A percentile compares a stretch with the other conserved stretches of the same genome.
Conservation (phyloP, 2,797 vertebrate species). For the Girardinus metallicus region DNA sequence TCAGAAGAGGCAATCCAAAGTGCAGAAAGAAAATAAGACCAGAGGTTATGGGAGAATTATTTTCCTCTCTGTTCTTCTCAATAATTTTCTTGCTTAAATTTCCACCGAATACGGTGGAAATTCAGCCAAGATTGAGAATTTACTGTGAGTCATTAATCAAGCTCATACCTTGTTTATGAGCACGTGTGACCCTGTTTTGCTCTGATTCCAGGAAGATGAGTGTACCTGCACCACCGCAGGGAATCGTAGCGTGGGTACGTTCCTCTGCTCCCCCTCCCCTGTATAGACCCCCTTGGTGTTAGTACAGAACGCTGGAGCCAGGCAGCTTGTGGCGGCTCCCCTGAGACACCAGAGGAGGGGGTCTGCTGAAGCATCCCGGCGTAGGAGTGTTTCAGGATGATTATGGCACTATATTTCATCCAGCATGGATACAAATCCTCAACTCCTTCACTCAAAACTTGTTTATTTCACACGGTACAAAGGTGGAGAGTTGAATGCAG, state of each 20-base stretch:
- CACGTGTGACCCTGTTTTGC: constrained; percentile 26
- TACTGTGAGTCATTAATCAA: constrained; percentile 57
- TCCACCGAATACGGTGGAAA: constrained; percentile 37
- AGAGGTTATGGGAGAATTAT: constrained; percentile 1
- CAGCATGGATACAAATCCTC: constrained; percentile 37
- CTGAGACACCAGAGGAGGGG: constrained; percentile 30
- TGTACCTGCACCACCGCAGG: constrained; percentile 45
- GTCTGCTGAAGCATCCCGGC: constrained; percentile 13
- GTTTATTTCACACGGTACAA: constrained; percentile 26
- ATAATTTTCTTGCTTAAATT: constrained; percentile 26
- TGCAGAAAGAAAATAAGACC: constrained; percentile 26
- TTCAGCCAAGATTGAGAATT: constrained; percentile 49
- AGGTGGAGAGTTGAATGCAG: neutral
- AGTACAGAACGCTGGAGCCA: constrained; percentile 58
- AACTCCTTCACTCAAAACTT: constrained; percentile 28
- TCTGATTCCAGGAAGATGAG: constrained; percentile 62
- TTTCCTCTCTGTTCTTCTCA: constrained; percentile 23
- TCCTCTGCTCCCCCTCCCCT: neutral
- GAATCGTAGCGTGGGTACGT: constrained; percentile 48
- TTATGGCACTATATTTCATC: constrained; percentile 20
- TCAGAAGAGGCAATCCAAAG: constrained; percentile 10
- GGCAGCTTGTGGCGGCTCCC: constrained; percentile 41
- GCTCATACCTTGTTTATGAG: constrained; percentile 32
- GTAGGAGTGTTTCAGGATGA: constrained; percentile 10
- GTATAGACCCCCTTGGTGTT: constrained; percentile 31